Conservation (phyloP, 2,888 invertebrate species). For the Drosophila rubida region DNA sequence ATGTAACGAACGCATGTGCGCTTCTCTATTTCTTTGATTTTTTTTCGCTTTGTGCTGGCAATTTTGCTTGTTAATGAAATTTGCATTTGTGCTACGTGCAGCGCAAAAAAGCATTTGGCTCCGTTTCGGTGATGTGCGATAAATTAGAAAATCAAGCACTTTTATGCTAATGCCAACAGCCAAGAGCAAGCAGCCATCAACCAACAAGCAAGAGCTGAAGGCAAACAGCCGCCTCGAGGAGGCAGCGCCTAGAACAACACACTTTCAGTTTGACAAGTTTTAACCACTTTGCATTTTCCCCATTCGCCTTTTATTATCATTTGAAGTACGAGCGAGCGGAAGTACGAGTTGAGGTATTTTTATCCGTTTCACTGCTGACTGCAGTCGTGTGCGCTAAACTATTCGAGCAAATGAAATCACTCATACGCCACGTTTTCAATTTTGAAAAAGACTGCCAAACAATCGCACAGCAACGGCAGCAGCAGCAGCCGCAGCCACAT, state of each 20-base stretch:
- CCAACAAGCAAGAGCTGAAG: background rate
- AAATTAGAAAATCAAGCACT: slow-evolving; percentile 78
- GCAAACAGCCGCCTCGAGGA: slow-evolving; percentile 35
- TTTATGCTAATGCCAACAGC: slow-evolving; percentile 73
- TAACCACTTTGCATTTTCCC: slow-evolving; percentile 68
- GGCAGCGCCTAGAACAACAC: slow-evolving; percentile 43
- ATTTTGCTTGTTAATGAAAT: slow-evolving; percentile 77
- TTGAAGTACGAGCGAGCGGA: background rate
- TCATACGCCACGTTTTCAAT: slow-evolving; percentile 73
- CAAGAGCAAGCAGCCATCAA: background rate
- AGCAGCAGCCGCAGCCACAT: slow-evolving; percentile 8
- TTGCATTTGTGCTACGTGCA: slow-evolving; percentile 75
- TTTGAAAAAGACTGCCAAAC: slow-evolving; percentile 58
- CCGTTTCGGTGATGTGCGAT: slow-evolving; percentile 73
- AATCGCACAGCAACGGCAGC: slow-evolving; percentile 37
- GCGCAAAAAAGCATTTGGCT: slow-evolving; percentile 52
- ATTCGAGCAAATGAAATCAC: slow-evolving; percentile 70
- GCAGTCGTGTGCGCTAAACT: slow-evolving; percentile 45
- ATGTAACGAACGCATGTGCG: background rate
- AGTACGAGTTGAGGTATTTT: slow-evolving; percentile 6
- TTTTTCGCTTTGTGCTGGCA: slow-evolving; percentile 37
- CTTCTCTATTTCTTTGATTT: slow-evolving; percentile 5
- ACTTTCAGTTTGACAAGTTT: slow-evolving; percentile 66
- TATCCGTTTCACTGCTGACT: slow-evolving; percentile 26
- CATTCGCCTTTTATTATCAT: slow-evolving; percentile 34